Percentiles rank a stretch among this genome's conserved stretches.
These are phyloP conservation scores for Cephus sareptanus DNA, from an alignment of 2,888 invertebrate genomes.

Conservation along the genomic window DNA sequence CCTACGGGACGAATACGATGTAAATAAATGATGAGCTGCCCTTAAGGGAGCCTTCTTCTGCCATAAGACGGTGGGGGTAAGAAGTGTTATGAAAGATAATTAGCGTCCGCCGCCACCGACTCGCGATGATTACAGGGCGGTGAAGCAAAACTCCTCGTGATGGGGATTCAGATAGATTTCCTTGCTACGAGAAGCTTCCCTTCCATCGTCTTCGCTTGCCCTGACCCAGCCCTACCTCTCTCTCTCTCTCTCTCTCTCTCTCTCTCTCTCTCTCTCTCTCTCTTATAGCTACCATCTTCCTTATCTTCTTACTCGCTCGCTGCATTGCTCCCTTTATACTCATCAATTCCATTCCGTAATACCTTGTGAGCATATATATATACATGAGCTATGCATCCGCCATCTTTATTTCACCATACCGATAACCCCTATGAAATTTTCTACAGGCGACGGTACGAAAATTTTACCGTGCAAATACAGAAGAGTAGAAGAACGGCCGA, in stretches of 20 bases:
- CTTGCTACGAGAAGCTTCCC: slow-evolving; percentile 41
- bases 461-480: not conserved
- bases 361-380: not conserved
- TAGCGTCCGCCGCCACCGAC: slow-evolving; percentile 66
- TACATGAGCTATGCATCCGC: not conserved
- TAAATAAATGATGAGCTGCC: slow-evolving; percentile 66
- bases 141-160: slow-evolving; percentile 54
- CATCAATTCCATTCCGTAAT: not conserved
- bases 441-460: not conserved
- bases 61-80: slow-evolving; percentile 60
- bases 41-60: slow-evolving; percentile 54
- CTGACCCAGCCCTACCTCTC: not conserved
- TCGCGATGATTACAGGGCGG: slow-evolving; percentile 67
- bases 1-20: slow-evolving; percentile 63
- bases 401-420: not conserved
- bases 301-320: slow-evolving; percentile 29
- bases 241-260: too few relatives aligned
- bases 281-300: slow-evolving; percentile 37
- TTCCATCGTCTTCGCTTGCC: not conserved
- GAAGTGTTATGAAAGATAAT: slow-evolving; percentile 67
- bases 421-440: not conserved
- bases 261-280: too few relatives aligned
- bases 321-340: not conserved
- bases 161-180: slow-evolving; percentile 53
- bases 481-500: not conserved